A percentile compares a stretch with the other conserved stretches of the same genome.
Conservation (phyloP, 2,113 vertebrate species). For the Colinus virginianus region DNA sequence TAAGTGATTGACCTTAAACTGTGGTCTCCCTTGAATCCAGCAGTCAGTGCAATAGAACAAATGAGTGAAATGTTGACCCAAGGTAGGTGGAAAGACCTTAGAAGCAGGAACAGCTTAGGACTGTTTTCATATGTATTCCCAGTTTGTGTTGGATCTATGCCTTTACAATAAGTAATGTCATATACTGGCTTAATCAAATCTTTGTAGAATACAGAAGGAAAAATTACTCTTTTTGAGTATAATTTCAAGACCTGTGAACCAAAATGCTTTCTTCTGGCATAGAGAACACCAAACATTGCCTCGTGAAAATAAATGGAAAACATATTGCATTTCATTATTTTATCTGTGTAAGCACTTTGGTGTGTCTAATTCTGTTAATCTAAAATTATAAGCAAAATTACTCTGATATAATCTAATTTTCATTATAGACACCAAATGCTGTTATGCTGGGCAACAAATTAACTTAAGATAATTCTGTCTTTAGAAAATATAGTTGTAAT, state of each 20-base stretch:
- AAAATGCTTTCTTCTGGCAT: background rate
- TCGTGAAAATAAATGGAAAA: background rate
- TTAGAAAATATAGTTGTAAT: slow-evolving; percentile 49
- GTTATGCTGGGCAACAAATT: slow-evolving; percentile 41
- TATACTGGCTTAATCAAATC: background rate
- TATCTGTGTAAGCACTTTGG: background rate
- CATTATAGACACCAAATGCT: slow-evolving; percentile 29
- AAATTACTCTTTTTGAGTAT: background rate
- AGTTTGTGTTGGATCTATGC: background rate
- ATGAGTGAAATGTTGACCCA: background rate
- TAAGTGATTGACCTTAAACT: background rate
- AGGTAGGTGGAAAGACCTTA: background rate
- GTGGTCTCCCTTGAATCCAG: background rate
- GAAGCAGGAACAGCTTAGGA: background rate
- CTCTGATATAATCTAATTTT: slow-evolving; percentile 37
- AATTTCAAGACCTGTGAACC: background rate
- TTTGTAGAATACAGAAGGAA: background rate
- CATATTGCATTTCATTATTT: background rate
- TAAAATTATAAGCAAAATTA: slow-evolving; percentile 52
- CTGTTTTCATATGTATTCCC: background rate
- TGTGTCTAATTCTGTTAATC: slow-evolving; percentile 23
- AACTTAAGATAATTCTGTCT: slow-evolving; percentile 53
- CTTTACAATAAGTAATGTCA: background rate
- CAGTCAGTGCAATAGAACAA: background rate
- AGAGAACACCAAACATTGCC: background rate